phyloP scores from a whole-genome alignment of 2,888 invertebrate genomes.

The Cosmia trapezina region DNA sequence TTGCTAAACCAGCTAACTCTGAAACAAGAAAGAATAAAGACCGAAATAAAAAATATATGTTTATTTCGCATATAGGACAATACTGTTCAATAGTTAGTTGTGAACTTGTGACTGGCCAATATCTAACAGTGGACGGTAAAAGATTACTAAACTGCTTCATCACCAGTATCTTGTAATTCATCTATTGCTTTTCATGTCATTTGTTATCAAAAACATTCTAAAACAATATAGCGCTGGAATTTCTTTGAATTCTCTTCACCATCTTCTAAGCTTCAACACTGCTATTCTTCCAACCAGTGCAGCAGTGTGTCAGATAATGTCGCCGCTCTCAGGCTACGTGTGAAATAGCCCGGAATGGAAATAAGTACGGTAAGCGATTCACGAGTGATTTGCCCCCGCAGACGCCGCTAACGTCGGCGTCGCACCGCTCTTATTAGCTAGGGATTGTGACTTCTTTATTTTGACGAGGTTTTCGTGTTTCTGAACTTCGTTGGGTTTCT shows the following conservation, averaged over 20 bases:
- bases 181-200: too few species aligned
- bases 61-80: too few species aligned
- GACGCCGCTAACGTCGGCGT: constrained; percentile 55
- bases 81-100: too few species aligned
- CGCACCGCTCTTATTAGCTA: constrained; percentile 58
- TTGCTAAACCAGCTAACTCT: too few species aligned
- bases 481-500: constrained; percentile 18
- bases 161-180: too few species aligned
- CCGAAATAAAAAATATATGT: too few species aligned
- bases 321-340: constrained; percentile 62
- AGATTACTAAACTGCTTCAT: too few species aligned
- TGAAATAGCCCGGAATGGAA: constrained; percentile 76
- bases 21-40: too few species aligned
- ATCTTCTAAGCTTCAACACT: constrained; percentile 1
- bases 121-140: too few species aligned
- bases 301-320: constrained; percentile 62
- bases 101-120: too few species aligned
- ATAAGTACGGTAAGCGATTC: constrained; percentile 75
- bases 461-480: constrained; percentile 53
- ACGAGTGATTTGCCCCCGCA: constrained; percentile 71
- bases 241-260: neutral
- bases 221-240: too few species aligned
- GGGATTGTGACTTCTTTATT: constrained; percentile 56
- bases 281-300: constrained; percentile 24
- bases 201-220: too few species aligned